Conservation (phyloP, 23 tunicate genomes). For the Trididemnum clinides region DNA sequence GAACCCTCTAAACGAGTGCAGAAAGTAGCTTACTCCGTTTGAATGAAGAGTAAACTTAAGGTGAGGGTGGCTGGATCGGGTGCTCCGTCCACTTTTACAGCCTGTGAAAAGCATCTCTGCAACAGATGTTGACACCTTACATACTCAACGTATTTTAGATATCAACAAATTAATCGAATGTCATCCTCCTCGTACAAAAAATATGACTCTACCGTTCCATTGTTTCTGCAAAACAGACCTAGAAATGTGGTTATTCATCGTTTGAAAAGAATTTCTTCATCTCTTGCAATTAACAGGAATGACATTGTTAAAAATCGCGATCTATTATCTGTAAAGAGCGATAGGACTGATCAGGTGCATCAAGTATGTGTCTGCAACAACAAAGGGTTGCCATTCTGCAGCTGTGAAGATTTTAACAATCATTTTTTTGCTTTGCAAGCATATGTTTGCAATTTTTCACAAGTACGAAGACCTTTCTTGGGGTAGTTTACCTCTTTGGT, state of each 20-base stretch:
- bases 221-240: not conserved
- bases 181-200: not conserved
- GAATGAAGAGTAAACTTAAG: not conserved
- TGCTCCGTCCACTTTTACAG: no score
- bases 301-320: not conserved
- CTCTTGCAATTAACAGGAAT: not conserved
- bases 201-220: not conserved
- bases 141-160: not conserved
- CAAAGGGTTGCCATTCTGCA: not conserved
- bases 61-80: not conserved
- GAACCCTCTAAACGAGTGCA: not conserved
- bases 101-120: no score
- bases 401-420: not conserved
- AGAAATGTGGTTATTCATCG: not conserved
- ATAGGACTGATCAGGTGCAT: not conserved
- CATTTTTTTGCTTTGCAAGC: conserved; percentile 3
- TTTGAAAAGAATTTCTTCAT: not conserved
- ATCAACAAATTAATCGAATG: not conserved
- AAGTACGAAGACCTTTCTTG: conserved; percentile 4
- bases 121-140: not conserved
- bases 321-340: not conserved
- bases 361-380: not conserved
- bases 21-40: not conserved
- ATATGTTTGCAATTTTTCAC: conserved; percentile 11
- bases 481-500: not conserved